Evolutionary conservation across 1,140 invertebrate species (phyloP), one percentile per base, ranked within the genome.

Genomic region (Zaprionus lachaisei): DNA sequence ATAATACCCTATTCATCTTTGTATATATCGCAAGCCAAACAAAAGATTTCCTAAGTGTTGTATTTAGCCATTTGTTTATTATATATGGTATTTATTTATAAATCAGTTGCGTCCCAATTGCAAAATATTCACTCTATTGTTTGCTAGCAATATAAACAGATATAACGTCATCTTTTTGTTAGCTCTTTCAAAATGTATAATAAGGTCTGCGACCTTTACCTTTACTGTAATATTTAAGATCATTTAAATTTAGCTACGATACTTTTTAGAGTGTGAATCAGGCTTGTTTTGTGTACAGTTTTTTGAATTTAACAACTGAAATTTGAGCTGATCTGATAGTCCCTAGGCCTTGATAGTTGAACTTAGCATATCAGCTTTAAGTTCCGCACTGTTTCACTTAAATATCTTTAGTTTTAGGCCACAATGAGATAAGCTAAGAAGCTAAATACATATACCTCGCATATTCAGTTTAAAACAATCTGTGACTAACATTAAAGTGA

Each of bases 81-180:
- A 17, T 44, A 14, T 66, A 41, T 71, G 22, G 24, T 26, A 9
- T 72, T 56, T 72, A 26, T 66, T 72, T 72, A 58, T 31, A 41
- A 37, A 68, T 69, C 37, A 12, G 47, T 73, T 55, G 67, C 71
- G 65, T 68, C 37, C 34, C 1, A 44, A 61, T 73, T 61, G 57
- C 31, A 54, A 74, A 69, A 67, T 24, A 62, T n/a, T 65, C 37
- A 49, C 20, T 1, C 11, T 66, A 57, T 62, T 37, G 9, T 47
- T 56, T n/a, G 20, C 58, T 56, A 38, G 24, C 49, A 66, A 66
- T 28, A 72, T 54, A 64, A 55, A 65, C 51, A 75, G 56, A 61
- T 34, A 58, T 58, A 51, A 58, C 72, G 67, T 71, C 72, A 75
- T 71, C 31, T 15, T 66, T 60, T 47, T 38, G 15, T 12, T 41